Base-by-base conservation (phyloP, 2,113 vertebrate genomes). In the Hippopotamus amphibius region DNA sequence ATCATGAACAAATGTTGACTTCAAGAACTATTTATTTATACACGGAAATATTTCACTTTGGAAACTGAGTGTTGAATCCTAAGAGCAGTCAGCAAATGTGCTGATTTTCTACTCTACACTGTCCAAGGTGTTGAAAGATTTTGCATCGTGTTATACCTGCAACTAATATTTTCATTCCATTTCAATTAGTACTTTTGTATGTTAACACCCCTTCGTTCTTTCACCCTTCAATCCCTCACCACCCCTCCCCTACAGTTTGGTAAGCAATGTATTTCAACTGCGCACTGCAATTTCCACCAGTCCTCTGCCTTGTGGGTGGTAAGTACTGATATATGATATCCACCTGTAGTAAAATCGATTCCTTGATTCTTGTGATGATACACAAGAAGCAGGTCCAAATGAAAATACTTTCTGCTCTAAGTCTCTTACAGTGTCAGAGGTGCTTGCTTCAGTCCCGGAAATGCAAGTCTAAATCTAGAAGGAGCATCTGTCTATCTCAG, bases 41-140 rank as follows among this genome's bases (percentile, higher is more conserved):
- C 46, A 24, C n/a, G 6, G 28, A 88, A 88, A 41, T 57, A 69
- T 85, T 68, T 91, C n/a, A 61, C 77, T 91, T 46, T 66, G 76
- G 50, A 80, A 92, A 69, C 53, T 4, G 55, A 63, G 37, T 53
- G 53, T 68, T n/a, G 10, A 77, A 82, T 46, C 74, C 82, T 83
- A 43, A 76, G 57, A 82, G 46, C 66, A 66, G 48, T 61, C 65
- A 76, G 15, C 33, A 86, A 5, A 37, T 0, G 3, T 53, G 17
- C n/a, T 9, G 2, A 86, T 59, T 82, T 43, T 19, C 57, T 48
- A 37, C 7, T 84, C 22, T 24, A 65, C 76, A 61, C 6, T 68
- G 66, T 46, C 21, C 50, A 53, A 65, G 30, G 65, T 33, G 7
- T 48, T 86, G n/a, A 72, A 82, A 90, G 48, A 55, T 6, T 66